A percentile compares a stretch with the other conserved stretches of the same genome.
These are phyloP conservation scores for Acrobeloides nanus DNA, from an alignment of 2,888 invertebrate species.

Conservation along the genomic window DNA sequence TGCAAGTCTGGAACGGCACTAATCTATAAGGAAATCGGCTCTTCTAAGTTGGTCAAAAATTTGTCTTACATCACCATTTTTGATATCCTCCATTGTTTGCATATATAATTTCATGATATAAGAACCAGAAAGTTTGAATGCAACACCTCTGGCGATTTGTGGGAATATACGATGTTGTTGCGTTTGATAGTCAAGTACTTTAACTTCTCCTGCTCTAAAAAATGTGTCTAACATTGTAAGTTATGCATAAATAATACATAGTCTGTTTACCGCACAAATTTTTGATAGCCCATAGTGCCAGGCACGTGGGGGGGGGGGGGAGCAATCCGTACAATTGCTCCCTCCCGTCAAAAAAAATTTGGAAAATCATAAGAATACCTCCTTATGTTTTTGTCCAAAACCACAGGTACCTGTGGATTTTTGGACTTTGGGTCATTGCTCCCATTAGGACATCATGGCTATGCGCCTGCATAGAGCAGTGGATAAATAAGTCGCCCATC, in stretches of 20 bases:
- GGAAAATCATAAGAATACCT: too few species aligned
- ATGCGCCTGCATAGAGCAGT: too few species aligned
- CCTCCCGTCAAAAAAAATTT: too few species aligned
- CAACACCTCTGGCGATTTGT: slow-evolving; percentile 65
- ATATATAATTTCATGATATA: slow-evolving; percentile 37
- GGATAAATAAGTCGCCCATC: too few species aligned
- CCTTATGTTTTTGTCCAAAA: too few species aligned
- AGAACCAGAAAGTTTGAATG: slow-evolving; percentile 64
- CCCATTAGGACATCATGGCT: too few species aligned
- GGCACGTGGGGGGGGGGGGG: too few species aligned
- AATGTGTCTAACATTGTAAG: background rate
- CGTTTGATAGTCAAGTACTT: slow-evolving; percentile 83
- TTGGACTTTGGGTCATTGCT: too few species aligned
- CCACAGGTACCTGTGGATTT: too few species aligned
- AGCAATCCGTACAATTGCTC: too few species aligned
- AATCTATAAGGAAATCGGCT: slow-evolving; percentile 9
- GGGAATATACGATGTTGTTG: slow-evolving; percentile 87
- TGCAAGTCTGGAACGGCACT: slow-evolving; percentile 65
- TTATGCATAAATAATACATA: background rate
- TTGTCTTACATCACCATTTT: slow-evolving; percentile 51
- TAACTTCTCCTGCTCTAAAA: slow-evolving; percentile 69
- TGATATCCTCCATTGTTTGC: slow-evolving; percentile 59
- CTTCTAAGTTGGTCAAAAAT: background rate
- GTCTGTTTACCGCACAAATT: background rate
- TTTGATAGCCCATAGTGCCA: too few species aligned